These are phyloP conservation scores for Leptinotarsa juncta DNA, from an alignment of 2,888 invertebrate species.

Conservation along the genomic window DNA sequence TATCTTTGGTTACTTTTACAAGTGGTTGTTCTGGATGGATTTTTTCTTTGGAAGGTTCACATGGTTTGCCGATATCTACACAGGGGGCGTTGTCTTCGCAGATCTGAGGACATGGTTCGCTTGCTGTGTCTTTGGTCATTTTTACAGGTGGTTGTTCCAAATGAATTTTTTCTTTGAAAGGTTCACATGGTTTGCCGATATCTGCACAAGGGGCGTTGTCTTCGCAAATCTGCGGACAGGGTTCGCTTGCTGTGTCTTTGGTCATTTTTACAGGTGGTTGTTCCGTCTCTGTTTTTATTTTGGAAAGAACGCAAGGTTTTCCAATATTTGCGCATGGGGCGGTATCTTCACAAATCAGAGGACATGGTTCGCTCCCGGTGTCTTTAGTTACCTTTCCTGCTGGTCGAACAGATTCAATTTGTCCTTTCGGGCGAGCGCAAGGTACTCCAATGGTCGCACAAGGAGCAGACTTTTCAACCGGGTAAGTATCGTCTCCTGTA, in stretches of 20 bases:
- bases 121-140: neutral
- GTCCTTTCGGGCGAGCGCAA: neutral
- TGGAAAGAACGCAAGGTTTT: neutral
- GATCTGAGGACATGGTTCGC: neutral
- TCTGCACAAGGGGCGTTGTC: slow-evolving; percentile 18
- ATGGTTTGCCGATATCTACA: slow-evolving; percentile 21
- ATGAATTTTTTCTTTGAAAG: neutral
- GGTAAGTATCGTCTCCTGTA: neutral
- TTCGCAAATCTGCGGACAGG: slow-evolving; percentile 5
- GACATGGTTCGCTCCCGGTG: neutral
- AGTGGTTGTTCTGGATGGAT: neutral
- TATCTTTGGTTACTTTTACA: neutral
- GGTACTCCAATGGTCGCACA: slow-evolving; percentile 6
- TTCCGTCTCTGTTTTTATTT: neutral
- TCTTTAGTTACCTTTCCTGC: neutral
- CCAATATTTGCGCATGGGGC: slow-evolving; percentile 14
- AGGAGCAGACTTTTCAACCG: slow-evolving; percentile 5
- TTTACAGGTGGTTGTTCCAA: neutral
- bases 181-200: slow-evolving; percentile 18
- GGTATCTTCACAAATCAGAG: neutral
- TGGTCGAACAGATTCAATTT: neutral
- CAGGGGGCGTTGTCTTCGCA: slow-evolving; percentile 25
- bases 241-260: slow-evolving; percentile 3
- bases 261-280: neutral
- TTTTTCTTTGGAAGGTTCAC: neutral